Evolutionary conservation across 2,113 vertebrate genomes (phyloP).

Genomic region (Plecturocebus donacophilus): DNA sequence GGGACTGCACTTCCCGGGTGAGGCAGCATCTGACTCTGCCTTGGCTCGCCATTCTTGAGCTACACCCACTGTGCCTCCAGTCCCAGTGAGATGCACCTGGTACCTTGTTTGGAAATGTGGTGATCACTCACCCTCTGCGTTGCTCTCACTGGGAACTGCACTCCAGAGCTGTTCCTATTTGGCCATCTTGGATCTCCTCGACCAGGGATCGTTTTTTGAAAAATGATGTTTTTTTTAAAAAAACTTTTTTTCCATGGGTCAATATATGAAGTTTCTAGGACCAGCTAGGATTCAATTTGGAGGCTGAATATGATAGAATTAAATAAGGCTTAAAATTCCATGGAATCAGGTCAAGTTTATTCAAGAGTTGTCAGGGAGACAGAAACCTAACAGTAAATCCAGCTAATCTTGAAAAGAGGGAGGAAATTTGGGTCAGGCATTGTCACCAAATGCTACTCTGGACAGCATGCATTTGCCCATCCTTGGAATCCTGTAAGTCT

Average conservation of each 20-base stretch:
- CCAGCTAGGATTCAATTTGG: not conserved
- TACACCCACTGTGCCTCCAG: too few relatives aligned
- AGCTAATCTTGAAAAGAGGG: not conserved
- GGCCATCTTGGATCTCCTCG: too few relatives aligned
- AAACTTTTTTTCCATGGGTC: not conserved
- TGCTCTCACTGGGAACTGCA: too few relatives aligned
- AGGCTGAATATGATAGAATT: not conserved
- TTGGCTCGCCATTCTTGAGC: too few relatives aligned
- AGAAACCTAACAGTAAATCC: not conserved
- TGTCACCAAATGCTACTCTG: not conserved
- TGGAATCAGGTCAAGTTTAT: not conserved
- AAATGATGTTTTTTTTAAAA: not conserved
- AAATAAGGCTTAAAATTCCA: not conserved
- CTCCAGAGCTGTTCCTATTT: too few relatives aligned
- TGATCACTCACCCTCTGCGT: too few relatives aligned
- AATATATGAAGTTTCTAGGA: not conserved
- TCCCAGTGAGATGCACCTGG: too few relatives aligned
- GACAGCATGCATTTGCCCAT: not conserved
- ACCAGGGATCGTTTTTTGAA: not conserved
- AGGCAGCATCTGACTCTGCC: too few relatives aligned
- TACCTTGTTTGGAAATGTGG: too few relatives aligned
- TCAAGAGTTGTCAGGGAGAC: not conserved
- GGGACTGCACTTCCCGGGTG: too few relatives aligned
- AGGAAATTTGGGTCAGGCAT: not conserved
- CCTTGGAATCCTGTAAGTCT: not conserved